Conservation (phyloP, 2,113 vertebrate genomes). For the Poecilia latipinna region DNA sequence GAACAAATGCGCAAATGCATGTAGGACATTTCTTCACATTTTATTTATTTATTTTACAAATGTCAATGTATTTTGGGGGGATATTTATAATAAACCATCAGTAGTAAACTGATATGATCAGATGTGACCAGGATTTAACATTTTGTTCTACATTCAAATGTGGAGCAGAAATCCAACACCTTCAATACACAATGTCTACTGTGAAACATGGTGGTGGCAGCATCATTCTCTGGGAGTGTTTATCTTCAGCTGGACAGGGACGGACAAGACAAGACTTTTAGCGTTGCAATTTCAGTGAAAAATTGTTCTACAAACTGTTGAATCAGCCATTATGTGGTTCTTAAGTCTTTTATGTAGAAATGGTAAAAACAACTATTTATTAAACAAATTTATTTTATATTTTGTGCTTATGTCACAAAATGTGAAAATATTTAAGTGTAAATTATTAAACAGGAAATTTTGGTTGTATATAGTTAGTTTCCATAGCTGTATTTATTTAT, state of each 20-base stretch:
- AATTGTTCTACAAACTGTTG: too few species aligned
- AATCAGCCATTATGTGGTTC: too few species aligned
- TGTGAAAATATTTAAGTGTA: background rate
- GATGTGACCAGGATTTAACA: too few species aligned
- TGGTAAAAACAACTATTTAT: too few species aligned
- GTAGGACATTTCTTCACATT: background rate
- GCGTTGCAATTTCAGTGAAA: too few species aligned
- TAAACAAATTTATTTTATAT: background rate
- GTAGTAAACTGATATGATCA: background rate
- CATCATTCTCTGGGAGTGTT: background rate
- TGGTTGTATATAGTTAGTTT: slow-evolving; percentile 3
- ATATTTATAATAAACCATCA: background rate
- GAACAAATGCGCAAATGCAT: slow-evolving; percentile 24
- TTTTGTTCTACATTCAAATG: background rate
- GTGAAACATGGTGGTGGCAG: background rate
- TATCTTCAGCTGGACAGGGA: background rate
- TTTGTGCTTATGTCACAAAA: background rate
- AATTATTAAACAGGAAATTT: background rate
- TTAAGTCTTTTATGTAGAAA: too few species aligned
- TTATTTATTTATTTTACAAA: too few species aligned
- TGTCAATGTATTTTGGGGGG: background rate
- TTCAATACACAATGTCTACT: background rate
- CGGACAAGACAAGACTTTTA: too few species aligned
- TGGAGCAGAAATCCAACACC: background rate
- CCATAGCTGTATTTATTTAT: background rate